Percentiles rank a stretch among this genome's conserved stretches.
phyloP scores from a whole-genome alignment of 2,113 vertebrate genomes.

The Tyto alba region DNA sequence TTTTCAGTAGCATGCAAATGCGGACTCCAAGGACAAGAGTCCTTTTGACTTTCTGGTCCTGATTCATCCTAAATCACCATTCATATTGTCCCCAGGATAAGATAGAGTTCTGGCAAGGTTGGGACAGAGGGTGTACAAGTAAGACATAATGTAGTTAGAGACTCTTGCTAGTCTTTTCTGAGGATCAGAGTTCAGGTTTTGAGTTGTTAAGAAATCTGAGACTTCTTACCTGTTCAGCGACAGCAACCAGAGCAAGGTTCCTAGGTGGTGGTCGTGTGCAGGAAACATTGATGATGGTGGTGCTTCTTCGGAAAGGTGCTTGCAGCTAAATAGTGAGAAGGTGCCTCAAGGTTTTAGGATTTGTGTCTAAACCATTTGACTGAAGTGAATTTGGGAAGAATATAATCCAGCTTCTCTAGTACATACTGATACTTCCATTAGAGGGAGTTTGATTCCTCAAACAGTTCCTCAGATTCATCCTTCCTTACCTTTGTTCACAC shows the following conservation, averaged over 20 bases:
- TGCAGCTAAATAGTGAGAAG: not conserved
- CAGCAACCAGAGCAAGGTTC: not conserved
- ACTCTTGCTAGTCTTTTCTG: not conserved
- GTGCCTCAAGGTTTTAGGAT: not conserved
- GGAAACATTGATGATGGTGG: not conserved
- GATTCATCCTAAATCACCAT: not conserved
- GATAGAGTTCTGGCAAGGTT: not conserved
- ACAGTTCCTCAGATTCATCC: not conserved
- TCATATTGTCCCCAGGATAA: not conserved
- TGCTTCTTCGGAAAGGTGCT: not conserved
- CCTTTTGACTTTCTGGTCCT: not conserved
- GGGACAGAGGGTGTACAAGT: not conserved
- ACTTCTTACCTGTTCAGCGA: not conserved
- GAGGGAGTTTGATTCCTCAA: not conserved
- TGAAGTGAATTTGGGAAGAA: not conserved
- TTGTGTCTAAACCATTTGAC: not conserved
- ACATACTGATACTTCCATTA: not conserved
- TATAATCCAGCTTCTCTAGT: not conserved
- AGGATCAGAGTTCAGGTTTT: not conserved
- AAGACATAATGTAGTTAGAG: not conserved
- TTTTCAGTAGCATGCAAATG: not conserved
- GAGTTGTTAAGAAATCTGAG: not conserved
- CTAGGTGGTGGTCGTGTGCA: rapidly evolving
- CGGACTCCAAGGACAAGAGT: not conserved
- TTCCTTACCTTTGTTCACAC: not conserved